A percentile compares a stretch with the other conserved stretches of the same genome.
These are phyloP conservation scores for Eupithecia subfuscata DNA, from an alignment of 2,888 invertebrate species.

Conservation along the genomic window DNA sequence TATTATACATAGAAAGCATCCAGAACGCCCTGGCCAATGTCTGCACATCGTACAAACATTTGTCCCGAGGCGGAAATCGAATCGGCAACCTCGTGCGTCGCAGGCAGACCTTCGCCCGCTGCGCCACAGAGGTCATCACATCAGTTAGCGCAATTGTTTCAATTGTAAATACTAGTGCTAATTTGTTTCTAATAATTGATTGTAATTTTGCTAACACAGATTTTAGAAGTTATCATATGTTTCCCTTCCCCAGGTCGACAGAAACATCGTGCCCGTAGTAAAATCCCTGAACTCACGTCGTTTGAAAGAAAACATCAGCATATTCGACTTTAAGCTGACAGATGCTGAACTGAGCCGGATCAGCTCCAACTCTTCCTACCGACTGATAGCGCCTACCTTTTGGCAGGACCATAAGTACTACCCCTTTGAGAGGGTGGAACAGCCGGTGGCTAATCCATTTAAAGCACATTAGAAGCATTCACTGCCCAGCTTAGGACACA, in stretches of 20 bases:
- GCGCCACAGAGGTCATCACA: too few species aligned
- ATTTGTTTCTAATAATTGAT: too few species aligned
- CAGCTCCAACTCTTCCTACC: slow-evolving; percentile 51
- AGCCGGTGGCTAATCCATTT: slow-evolving; percentile 58
- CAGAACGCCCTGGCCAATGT: too few species aligned
- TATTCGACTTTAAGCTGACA: slow-evolving; percentile 70
- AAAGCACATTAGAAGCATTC: not conserved
- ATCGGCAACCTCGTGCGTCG: too few species aligned
- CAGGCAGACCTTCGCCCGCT: too few species aligned
- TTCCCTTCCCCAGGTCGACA: slow-evolving; percentile 64
- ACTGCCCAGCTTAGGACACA: not conserved
- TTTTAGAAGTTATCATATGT: not conserved
- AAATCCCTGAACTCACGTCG: slow-evolving; percentile 64
- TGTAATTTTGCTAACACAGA: too few species aligned
- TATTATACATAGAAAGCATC: too few species aligned
- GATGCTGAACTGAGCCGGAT: slow-evolving; percentile 61
- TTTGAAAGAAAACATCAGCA: slow-evolving; percentile 66
- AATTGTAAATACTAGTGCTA: too few species aligned
- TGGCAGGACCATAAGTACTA: slow-evolving; percentile 75
- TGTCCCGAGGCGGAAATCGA: too few species aligned
- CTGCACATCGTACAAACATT: too few species aligned
- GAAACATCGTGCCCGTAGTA: slow-evolving; percentile 68
- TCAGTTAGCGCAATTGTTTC: too few species aligned
- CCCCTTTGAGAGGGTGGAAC: slow-evolving; percentile 68
- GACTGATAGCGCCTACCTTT: slow-evolving; percentile 69